These are phyloP conservation scores for Basileuterus tristriatus DNA, from an alignment of 2,797 vertebrate species.

Conservation along the genomic window DNA sequence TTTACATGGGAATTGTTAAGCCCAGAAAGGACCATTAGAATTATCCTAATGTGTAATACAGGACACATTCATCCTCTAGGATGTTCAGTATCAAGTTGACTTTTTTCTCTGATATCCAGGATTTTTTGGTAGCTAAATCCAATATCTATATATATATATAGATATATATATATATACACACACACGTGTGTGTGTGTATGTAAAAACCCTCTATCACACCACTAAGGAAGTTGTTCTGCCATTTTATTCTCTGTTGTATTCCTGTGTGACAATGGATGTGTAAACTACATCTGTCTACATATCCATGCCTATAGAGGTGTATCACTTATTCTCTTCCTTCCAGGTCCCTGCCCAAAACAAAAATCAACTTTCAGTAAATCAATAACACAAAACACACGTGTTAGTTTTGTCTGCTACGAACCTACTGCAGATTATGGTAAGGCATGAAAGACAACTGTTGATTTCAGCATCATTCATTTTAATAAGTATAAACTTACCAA, in stretches of 20 bases:
- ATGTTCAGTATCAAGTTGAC: fast-evolving
- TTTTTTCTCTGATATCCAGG: neutral
- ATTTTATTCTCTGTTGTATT: neutral
- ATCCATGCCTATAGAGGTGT: neutral
- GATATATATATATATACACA: too few species aligned
- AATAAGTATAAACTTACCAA: neutral
- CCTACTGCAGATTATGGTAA: slow-evolving; percentile 71
- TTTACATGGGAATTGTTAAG: neutral
- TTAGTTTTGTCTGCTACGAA: slow-evolving; percentile 56
- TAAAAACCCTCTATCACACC: neutral
- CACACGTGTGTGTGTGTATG: fast-evolving
- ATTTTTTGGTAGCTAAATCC: neutral
- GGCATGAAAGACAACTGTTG: neutral
- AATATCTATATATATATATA: too few species aligned
- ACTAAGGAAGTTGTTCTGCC: neutral
- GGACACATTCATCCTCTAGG: neutral
- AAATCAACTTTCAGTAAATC: slow-evolving; percentile 67
- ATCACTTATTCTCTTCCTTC: neutral
- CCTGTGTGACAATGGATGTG: neutral
- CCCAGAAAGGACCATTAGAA: neutral
- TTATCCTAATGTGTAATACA: neutral
- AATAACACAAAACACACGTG: neutral
- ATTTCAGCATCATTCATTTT: neutral
- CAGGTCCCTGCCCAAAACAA: slow-evolving; percentile 70
- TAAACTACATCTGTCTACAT: neutral